Conservation (phyloP, 2,888 invertebrate species). For the Drosophila acutilabella region DNA sequence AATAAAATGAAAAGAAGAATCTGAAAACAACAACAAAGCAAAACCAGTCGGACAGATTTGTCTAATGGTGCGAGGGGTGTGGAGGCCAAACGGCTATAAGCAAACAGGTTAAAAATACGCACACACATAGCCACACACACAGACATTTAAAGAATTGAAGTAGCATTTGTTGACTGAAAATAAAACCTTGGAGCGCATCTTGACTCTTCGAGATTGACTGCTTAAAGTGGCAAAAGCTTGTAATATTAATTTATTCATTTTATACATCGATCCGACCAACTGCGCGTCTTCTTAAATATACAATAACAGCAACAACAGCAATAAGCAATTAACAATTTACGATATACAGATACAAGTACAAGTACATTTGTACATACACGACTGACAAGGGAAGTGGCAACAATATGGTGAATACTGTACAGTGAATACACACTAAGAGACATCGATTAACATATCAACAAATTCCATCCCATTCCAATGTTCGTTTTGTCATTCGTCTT, state of each 20-base stretch:
- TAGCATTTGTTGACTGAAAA: conserved; percentile 34
- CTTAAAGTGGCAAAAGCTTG: conserved; percentile 16
- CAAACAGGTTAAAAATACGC: conserved; percentile 71
- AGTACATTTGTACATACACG: not conserved
- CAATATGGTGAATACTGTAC: not conserved
- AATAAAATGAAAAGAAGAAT: conserved; percentile 56
- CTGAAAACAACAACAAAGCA: conserved; percentile 16
- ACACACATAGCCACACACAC: conserved; percentile 17
- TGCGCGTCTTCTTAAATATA: conserved; percentile 17
- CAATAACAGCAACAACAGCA: no score
- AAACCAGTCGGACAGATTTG: conserved; percentile 71
- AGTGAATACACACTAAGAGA: conserved; percentile 2
- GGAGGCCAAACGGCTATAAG: conserved; percentile 30
- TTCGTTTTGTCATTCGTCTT: conserved; percentile 41
- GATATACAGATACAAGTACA: not conserved
- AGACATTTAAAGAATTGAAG: conserved; percentile 35
- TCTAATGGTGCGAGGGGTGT: conserved; percentile 66
- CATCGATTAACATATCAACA: conserved; percentile 29
- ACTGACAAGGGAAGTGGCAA: conserved; percentile 13
- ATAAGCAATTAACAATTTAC: conserved; percentile 9
- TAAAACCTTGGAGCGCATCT: conserved; percentile 77
- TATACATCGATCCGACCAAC: conserved; percentile 9
- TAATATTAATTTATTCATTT: conserved; percentile 35
- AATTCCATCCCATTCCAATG: conserved; percentile 19
- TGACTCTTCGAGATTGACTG: conserved; percentile 57